Percentiles rank a stretch among this genome's conserved stretches.
Evolutionary conservation across 2,888 invertebrate genomes (phyloP).

Genomic region (Dione vanillae): DNA sequence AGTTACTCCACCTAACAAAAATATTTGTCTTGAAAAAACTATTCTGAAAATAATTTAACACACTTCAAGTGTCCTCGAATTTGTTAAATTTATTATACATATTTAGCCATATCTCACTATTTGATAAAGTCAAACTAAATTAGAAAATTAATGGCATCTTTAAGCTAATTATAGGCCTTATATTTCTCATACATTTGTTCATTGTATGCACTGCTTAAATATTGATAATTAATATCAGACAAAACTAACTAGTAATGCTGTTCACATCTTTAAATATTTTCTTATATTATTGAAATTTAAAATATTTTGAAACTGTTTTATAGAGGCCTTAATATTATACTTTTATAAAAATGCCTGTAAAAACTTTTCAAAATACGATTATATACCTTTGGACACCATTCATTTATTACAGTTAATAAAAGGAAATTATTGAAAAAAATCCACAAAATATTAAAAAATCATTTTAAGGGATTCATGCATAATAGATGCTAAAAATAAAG

Average conservation of each 20-base stretch:
- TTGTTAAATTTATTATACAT: background rate
- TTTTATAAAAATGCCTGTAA: too few species aligned
- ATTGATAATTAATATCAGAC: background rate
- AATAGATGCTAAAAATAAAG: conserved; percentile 19
- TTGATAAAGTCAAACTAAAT: background rate
- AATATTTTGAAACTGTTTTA: too few species aligned
- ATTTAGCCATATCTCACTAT: background rate
- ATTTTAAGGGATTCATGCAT: background rate
- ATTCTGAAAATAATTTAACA: conserved; percentile 10
- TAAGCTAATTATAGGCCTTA: background rate
- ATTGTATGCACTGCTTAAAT: background rate
- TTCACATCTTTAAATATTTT: too few species aligned
- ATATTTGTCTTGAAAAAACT: conserved; percentile 6
- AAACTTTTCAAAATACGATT: background rate
- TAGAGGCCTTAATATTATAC: too few species aligned
- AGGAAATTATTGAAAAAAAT: background rate
- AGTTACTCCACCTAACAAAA: conserved; percentile 76
- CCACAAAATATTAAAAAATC: background rate
- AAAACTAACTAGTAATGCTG: background rate
- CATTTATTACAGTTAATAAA: background rate
- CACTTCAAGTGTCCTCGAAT: background rate
- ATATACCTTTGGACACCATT: background rate
- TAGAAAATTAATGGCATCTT: background rate
- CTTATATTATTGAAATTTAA: too few species aligned
- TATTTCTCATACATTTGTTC: background rate